Percentiles rank a stretch among this genome's conserved stretches.
These are phyloP conservation scores for Agrotis clavis DNA, from an alignment of 2,888 invertebrate genomes.

Conservation along the genomic window DNA sequence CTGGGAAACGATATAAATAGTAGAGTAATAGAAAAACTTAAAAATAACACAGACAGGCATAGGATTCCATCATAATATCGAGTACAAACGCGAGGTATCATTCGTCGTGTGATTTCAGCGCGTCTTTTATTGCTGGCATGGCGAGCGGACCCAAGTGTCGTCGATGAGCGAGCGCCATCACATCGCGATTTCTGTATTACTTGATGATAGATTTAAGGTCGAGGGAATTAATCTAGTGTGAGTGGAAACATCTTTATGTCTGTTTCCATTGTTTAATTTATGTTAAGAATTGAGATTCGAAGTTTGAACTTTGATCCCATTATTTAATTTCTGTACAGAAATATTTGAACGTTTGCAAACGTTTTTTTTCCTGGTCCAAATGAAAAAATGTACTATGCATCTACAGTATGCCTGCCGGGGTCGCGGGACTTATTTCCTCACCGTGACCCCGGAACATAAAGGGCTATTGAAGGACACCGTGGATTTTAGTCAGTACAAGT, in stretches of 20 bases:
- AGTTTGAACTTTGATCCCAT: too few relatives aligned
- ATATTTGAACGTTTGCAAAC: too few relatives aligned
- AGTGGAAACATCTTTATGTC: background rate
- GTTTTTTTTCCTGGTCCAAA: too few relatives aligned
- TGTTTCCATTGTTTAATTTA: too few relatives aligned
- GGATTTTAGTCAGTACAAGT: too few relatives aligned
- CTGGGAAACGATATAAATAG: conserved; percentile 37
- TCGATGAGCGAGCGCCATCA: conserved; percentile 47
- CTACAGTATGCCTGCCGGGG: too few relatives aligned
- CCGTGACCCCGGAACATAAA: too few relatives aligned
- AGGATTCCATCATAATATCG: conserved; percentile 57
- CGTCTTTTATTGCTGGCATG: conserved; percentile 29
- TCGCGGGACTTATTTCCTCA: too few relatives aligned
- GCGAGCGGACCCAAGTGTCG: conserved; percentile 39
- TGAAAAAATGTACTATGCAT: too few relatives aligned
- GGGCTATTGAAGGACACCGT: too few relatives aligned
- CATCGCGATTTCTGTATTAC: conserved; percentile 26
- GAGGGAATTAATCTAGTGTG: background rate
- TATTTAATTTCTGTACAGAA: too few relatives aligned
- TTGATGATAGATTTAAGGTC: conserved; percentile 34
- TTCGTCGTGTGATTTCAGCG: conserved; percentile 55
- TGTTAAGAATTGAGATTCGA: too few relatives aligned
- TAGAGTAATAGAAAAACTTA: conserved; percentile 33
- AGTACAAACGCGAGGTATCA: conserved; percentile 47
- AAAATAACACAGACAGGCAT: conserved; percentile 51